Percentiles rank a stretch among this genome's conserved stretches.
Conservation (phyloP, 2,113 vertebrate genomes). For the Neotoma lepida region DNA sequence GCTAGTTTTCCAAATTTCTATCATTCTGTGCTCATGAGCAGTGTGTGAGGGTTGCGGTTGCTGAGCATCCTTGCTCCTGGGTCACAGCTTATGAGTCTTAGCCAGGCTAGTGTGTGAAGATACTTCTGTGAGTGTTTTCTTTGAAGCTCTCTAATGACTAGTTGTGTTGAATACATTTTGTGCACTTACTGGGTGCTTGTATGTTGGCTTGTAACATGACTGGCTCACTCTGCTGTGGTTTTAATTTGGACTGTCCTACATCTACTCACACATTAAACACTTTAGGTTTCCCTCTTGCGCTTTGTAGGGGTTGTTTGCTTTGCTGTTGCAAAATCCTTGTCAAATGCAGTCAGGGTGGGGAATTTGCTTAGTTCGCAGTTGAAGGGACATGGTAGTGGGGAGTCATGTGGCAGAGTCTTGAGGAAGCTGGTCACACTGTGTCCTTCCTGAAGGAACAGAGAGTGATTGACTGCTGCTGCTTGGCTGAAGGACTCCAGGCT, state of each 20-base stretch:
- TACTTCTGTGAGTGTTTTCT: neutral
- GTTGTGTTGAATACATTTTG: neutral
- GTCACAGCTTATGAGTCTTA: neutral
- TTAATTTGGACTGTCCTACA: neutral
- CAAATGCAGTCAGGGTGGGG: neutral
- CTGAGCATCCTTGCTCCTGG: too few relatives aligned
- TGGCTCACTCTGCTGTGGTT: neutral
- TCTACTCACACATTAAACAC: neutral
- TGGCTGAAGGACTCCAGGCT: too few relatives aligned
- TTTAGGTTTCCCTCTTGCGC: neutral
- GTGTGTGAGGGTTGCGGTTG: neutral
- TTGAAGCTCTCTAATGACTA: neutral
- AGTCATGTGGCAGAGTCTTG: neutral
- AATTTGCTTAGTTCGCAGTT: too few relatives aligned
- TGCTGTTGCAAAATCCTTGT: neutral
- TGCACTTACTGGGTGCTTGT: neutral
- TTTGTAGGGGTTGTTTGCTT: neutral
- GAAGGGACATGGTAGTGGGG: neutral
- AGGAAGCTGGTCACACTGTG: too few relatives aligned
- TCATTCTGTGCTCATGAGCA: neutral
- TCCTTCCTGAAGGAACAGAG: neutral
- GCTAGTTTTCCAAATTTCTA: neutral
- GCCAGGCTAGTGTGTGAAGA: neutral
- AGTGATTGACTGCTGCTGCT: neutral
- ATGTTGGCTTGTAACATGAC: neutral